phyloP scores from a whole-genome alignment of 64 coral and sea anemone genomes.

The Dendrophyllia cribrosa region DNA sequence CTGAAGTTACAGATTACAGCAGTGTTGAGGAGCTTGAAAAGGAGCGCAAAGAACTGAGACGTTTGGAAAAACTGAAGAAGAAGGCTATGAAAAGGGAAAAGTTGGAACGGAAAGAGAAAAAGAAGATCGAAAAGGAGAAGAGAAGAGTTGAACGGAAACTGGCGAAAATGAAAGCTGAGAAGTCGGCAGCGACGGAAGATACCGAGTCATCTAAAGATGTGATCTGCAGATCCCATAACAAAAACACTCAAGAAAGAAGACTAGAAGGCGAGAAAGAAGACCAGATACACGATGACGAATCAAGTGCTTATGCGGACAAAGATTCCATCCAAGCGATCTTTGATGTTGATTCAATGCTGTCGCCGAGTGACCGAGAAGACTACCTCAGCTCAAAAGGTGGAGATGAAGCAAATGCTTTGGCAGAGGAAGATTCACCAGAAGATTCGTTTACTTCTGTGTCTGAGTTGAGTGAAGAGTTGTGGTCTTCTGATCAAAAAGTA shows the following conservation, averaged over 20 bases:
- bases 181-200: too few species aligned
- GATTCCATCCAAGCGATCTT: neutral
- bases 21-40: neutral
- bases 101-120: neutral
- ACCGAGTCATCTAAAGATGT: neutral
- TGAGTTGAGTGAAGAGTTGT: neutral
- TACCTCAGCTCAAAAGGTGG: too few species aligned
- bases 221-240: too few species aligned
- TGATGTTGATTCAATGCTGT: neutral
- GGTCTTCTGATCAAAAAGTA: neutral
- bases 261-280: neutral
- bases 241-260: too few species aligned
- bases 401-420: too few species aligned
- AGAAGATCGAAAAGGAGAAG: slow-evolving; percentile 6
- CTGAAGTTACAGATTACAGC: neutral
- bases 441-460: neutral
- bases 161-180: neutral
- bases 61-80: neutral
- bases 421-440: neutral
- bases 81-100: slow-evolving; percentile 16
- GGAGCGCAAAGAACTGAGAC: slow-evolving; percentile 5
- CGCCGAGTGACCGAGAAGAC: neutral
- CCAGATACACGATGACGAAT: neutral
- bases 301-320: neutral
- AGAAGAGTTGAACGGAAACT: neutral